Base-by-base conservation (phyloP, 1,140 invertebrate genomes). In the Plodia interpunctella region DNA sequence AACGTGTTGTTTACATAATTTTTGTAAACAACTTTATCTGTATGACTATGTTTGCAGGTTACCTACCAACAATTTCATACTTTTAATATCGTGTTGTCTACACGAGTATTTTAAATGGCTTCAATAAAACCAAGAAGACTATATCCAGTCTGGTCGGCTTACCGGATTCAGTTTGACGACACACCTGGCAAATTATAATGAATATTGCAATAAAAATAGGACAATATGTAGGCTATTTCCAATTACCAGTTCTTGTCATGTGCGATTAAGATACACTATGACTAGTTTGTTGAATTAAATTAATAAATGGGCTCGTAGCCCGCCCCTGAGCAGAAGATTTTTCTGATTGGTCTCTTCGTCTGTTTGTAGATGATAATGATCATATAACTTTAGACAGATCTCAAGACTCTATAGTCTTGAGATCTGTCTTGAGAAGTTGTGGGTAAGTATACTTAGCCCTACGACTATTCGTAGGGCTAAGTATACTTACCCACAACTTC, bases 181-280 rank as follows among this genome's bases (percentile, higher is more conserved):
- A 61, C 68, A 74, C 65, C 68, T 74, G 71, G 71, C 68, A 66
- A 66, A 64, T 70, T 69, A 62, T 63, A 64, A 64, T 60, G 59
- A 65, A 38, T 35, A 63, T 35, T 50, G 63, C 61, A 73, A n/a
- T 15, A 15, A 44, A 44, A 4, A 73, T 70, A 73, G 70, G 62
- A 73, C 67, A 65, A 70, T 66, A 57, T 55, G 9, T 49, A 44
- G 60, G 59, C 61, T 54, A 62, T 65, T 68, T 53, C 13, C 63
- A 60, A 62, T 62, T 68, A 68, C 68, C 62, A 52, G 65, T 68
- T 72, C 59, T 65, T 35, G 35, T 50, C 55, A 35, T 54, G 54
- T 19, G 20, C 35, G 49, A 49, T 57, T 57, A 57, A 49, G 56
- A 49, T 57, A 57, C 15, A 57, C n/a, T 57, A 13, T 32, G 30